phyloP scores from a whole-genome alignment of 2,113 vertebrate genomes.

The Megaleporinus macrocephalus region DNA sequence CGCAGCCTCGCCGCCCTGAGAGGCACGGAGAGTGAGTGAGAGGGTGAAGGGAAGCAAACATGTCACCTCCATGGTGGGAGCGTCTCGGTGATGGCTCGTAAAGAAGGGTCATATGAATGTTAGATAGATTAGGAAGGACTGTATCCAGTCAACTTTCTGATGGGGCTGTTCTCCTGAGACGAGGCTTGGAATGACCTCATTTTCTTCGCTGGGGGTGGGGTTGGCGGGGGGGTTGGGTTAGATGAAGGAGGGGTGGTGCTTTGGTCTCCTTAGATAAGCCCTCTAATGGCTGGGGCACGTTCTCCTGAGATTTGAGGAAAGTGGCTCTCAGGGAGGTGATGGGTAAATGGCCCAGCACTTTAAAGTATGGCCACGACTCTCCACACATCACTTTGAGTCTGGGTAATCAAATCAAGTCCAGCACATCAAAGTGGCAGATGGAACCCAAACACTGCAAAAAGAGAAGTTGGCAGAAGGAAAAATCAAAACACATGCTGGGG shows the following conservation, averaged over 20 bases:
- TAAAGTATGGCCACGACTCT: background rate
- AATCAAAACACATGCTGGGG: no score
- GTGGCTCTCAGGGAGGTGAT: background rate
- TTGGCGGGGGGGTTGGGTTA: no score
- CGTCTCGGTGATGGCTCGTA: background rate
- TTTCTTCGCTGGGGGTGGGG: background rate
- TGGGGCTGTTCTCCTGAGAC: background rate
- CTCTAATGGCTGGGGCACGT: background rate
- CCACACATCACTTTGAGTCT: background rate
- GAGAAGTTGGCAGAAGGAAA: background rate
- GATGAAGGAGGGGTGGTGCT: background rate
- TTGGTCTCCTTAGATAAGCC: background rate
- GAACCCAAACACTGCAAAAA: background rate
- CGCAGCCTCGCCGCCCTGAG: background rate
- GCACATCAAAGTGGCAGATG: background rate
- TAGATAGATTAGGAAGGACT: background rate
- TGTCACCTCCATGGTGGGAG: background rate
- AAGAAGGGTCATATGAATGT: background rate
- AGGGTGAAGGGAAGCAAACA: background rate
- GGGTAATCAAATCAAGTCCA: background rate
- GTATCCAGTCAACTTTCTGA: slow-evolving; percentile 19
- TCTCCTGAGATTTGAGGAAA: background rate
- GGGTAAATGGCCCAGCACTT: background rate
- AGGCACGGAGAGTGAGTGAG: background rate
- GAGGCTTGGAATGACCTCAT: background rate